Evolutionary conservation across 2,888 invertebrate genomes (phyloP).

Genomic region (Drosophila cyrtoloma): DNA sequence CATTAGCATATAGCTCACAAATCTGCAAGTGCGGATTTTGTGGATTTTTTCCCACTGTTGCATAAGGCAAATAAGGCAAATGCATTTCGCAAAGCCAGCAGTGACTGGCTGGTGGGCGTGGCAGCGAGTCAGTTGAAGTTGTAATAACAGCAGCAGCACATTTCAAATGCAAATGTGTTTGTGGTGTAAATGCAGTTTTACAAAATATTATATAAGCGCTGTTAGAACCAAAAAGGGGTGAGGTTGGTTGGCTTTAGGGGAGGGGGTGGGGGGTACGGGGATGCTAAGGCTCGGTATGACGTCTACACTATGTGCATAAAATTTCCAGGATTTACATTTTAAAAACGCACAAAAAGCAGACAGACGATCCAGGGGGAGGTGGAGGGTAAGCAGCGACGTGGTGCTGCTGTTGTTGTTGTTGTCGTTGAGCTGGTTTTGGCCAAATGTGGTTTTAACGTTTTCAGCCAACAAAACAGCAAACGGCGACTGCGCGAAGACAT

Average conservation of each 20-base stretch:
- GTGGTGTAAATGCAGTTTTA: slow-evolving; percentile 80
- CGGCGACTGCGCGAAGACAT: slow-evolving; percentile 67
- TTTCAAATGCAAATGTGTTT: slow-evolving; percentile 80
- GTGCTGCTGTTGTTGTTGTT: slow-evolving; percentile 6
- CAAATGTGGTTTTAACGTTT: slow-evolving; percentile 76
- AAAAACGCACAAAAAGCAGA: slow-evolving; percentile 63
- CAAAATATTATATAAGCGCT: slow-evolving; percentile 76
- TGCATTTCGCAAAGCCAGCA: slow-evolving; percentile 29
- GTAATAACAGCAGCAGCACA: slow-evolving; percentile 58
- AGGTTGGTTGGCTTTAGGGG: too few species aligned
- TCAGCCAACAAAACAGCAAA: slow-evolving; percentile 29
- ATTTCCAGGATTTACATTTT: slow-evolving; percentile 77
- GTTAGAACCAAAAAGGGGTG: slow-evolving; percentile 23
- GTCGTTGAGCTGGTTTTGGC: slow-evolving; percentile 50
- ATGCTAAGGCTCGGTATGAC: slow-evolving; percentile 21
- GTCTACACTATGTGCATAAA: slow-evolving; percentile 71
- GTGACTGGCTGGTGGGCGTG: slow-evolving; percentile 47
- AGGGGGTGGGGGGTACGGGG: background rate
- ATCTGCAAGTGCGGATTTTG: background rate
- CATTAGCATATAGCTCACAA: background rate
- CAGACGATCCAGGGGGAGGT: slow-evolving; percentile 2
- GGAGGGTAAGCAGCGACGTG: slow-evolving; percentile 1
- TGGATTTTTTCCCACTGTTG: slow-evolving; percentile 39
- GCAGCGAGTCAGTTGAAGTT: slow-evolving; percentile 62
- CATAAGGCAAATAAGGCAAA: slow-evolving; percentile 27